Conservation (phyloP, 2,888 invertebrate species). For the Cactoblastis cactorum region DNA sequence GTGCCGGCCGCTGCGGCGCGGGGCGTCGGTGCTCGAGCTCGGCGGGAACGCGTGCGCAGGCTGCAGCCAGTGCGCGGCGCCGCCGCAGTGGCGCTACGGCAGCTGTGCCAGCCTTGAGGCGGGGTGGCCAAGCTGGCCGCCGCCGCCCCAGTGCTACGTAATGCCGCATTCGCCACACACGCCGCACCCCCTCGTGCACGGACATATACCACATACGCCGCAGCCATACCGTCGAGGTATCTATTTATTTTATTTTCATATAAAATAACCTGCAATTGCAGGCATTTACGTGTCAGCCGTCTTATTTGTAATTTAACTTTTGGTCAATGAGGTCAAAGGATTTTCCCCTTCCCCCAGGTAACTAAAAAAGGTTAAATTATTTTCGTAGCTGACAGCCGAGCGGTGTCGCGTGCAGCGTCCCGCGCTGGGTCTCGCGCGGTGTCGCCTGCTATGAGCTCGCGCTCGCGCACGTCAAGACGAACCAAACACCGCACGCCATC, state of each 20-base stretch:
- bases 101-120: slow-evolving; percentile 69
- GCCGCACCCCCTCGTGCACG: slow-evolving; percentile 41
- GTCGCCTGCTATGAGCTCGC: slow-evolving; percentile 84
- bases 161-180: slow-evolving; percentile 34
- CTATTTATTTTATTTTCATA: neutral
- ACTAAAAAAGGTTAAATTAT: no score
- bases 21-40: slow-evolving; percentile 64
- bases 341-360: no score
- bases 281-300: no score
- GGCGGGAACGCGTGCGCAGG: slow-evolving; percentile 46
- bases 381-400: slow-evolving; percentile 65
- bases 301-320: no score
- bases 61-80: slow-evolving; percentile 39
- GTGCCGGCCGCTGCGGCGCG: slow-evolving; percentile 60
- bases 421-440: slow-evolving; percentile 82
- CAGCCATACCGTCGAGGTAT: slow-evolving; percentile 62
- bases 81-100: slow-evolving; percentile 62
- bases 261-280: no score
- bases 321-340: no score
- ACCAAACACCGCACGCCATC: slow-evolving; percentile 60
- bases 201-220: slow-evolving; percentile 56
- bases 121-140: slow-evolving; percentile 45
- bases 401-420: slow-evolving; percentile 73
- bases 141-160: slow-evolving; percentile 35
- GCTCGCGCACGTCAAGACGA: slow-evolving; percentile 83